These are phyloP conservation scores for Coregonus clupeaformis DNA, from an alignment of 2,113 vertebrate genomes.

Conservation along the genomic window DNA sequence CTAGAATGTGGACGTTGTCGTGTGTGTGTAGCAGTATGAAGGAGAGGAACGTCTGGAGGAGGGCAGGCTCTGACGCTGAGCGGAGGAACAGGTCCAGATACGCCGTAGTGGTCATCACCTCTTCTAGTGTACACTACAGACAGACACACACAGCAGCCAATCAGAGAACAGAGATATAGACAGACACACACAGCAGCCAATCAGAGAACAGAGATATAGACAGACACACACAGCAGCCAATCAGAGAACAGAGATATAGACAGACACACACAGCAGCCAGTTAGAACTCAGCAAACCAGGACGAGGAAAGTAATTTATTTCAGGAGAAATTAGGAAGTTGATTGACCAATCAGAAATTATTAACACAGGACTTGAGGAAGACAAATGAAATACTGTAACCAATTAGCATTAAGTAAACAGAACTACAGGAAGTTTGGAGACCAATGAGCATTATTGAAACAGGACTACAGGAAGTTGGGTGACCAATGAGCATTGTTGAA, in stretches of 20 bases:
- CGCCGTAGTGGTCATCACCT: constrained; percentile 94
- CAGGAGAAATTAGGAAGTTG: no score
- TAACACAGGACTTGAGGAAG: no score
- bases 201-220: neutral
- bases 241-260: neutral
- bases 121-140: constrained; percentile 87
- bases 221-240: neutral
- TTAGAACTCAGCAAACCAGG: neutral
- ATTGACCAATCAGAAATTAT: no score
- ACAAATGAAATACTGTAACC: no score
- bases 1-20: constrained; percentile 89
- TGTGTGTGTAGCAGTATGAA: constrained; percentile 91
- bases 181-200: neutral
- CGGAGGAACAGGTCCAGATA: constrained; percentile 94
- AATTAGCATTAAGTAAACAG: no score
- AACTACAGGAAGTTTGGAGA: no score
- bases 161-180: neutral
- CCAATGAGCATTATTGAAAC: no score
- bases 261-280: neutral
- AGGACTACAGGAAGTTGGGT: no score
- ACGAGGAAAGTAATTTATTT: neutral
- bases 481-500: no score
- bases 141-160: neutral
- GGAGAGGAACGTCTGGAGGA: constrained; percentile 91
- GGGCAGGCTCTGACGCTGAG: constrained; percentile 83